Evolutionary conservation across 2,113 vertebrate genomes (phyloP).

Genomic region (Anser cygnoides): DNA sequence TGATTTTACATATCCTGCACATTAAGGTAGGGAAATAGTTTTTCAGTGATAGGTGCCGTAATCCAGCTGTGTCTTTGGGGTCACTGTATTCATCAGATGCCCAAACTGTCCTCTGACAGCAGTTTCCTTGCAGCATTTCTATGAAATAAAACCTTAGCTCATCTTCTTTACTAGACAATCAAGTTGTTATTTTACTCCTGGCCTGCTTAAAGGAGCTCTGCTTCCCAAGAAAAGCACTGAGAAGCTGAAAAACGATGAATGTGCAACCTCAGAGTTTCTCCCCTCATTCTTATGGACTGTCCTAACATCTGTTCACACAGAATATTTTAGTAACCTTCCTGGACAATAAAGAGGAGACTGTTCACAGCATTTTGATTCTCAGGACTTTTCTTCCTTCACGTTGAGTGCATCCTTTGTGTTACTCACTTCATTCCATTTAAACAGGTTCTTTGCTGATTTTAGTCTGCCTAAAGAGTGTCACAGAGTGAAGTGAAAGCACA

Average conservation of each 20-base stretch:
- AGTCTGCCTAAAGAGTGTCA: background rate
- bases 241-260: background rate
- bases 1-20: background rate
- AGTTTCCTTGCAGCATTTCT: background rate
- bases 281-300: background rate
- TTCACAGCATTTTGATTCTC: background rate
- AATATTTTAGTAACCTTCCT: background rate
- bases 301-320: background rate
- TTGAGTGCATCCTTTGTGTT: background rate
- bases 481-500: background rate
- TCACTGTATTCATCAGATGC: background rate
- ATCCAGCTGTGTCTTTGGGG: background rate
- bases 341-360: background rate
- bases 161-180: background rate
- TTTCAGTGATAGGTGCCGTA: background rate
- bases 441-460: background rate
- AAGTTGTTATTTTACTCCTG: slow-evolving; percentile 11
- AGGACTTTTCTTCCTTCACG: background rate
- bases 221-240: slow-evolving; percentile 4
- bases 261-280: background rate
- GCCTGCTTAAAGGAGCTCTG: background rate
- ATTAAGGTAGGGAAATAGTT: background rate
- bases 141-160: background rate
- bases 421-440: background rate
- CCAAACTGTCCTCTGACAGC: background rate